These are phyloP conservation scores for Lasioglossum baleicum DNA, from an alignment of 1,140 invertebrate genomes.

Conservation along the genomic window DNA sequence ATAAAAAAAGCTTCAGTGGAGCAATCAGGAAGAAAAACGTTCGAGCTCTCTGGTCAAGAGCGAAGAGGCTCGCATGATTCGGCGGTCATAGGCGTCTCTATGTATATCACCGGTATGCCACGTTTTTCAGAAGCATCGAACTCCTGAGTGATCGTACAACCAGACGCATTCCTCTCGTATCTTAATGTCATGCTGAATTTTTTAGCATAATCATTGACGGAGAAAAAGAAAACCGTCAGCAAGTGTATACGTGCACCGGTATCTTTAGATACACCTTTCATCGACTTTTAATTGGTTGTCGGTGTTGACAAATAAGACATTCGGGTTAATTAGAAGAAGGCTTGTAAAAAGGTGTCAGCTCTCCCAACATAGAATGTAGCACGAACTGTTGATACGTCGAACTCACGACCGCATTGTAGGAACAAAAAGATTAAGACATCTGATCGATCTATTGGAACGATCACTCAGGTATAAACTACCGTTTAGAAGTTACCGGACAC, in stretches of 20 bases:
- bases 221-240: not conserved
- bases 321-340: not conserved
- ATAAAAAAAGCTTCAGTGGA: slow-evolving; percentile 8
- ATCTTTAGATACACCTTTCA: too few relatives aligned
- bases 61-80: slow-evolving; percentile 20
- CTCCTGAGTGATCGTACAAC: not conserved
- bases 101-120: slow-evolving; percentile 12
- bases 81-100: slow-evolving; percentile 9
- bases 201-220: not conserved
- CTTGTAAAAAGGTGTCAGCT: slow-evolving; percentile 10
- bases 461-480: not conserved
- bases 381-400: not conserved
- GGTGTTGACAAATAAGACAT: not conserved
- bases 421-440: slow-evolving; percentile 7
- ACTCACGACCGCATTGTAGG: slow-evolving; percentile 3
- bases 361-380: slow-evolving; percentile 30
- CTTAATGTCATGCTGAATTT: slow-evolving; percentile 29
- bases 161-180: not conserved
- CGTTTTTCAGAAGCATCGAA: slow-evolving; percentile 17
- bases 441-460: not conserved
- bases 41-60: slow-evolving; percentile 23
- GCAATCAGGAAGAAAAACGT: not conserved
- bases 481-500: not conserved
- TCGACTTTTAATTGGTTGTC: not conserved
- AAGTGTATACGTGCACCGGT: not conserved